These are phyloP conservation scores for Girardia tigrina DNA, from an alignment of 2,888 invertebrate genomes.

Conservation along the genomic window DNA sequence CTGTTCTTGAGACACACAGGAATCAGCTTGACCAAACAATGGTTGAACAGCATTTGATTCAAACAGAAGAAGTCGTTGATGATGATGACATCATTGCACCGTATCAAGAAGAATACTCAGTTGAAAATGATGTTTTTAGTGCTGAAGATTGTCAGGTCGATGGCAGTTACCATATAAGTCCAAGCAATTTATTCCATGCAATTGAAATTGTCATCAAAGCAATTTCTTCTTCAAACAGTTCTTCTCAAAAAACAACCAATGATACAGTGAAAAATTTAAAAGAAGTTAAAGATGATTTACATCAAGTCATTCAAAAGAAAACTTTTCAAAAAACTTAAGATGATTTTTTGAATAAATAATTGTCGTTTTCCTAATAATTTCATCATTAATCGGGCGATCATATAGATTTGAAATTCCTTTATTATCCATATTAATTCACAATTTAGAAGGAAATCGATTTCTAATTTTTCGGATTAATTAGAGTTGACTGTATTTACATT, in stretches of 20 bases:
- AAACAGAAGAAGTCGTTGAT: neutral
- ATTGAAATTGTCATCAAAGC: too few species aligned
- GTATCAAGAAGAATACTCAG: neutral
- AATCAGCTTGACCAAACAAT: too few species aligned
- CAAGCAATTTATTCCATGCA: too few species aligned
- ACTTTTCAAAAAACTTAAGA: neutral
- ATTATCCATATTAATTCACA: too few species aligned
- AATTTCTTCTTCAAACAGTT: neutral
- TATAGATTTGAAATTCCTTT: too few species aligned
- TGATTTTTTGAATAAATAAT: conserved; percentile 5
- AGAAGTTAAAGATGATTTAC: conserved; percentile 5
- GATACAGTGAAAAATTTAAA: neutral
- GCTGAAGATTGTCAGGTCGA: neutral
- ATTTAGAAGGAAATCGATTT: too few species aligned
- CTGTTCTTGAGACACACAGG: too few species aligned
- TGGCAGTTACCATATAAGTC: too few species aligned
- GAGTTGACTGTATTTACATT: too few species aligned
- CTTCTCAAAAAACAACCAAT: neutral
- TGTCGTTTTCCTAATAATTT: neutral
- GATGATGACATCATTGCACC: neutral
- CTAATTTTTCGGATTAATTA: too few species aligned
- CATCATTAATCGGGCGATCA: too few species aligned
- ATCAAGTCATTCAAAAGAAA: neutral
- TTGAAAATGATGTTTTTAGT: neutral
- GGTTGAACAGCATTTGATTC: too few species aligned